Percentiles rank a stretch among this genome's conserved stretches.
Evolutionary conservation across 1,140 invertebrate species (phyloP).

Genomic region (Brachionus calyciflorus): DNA sequence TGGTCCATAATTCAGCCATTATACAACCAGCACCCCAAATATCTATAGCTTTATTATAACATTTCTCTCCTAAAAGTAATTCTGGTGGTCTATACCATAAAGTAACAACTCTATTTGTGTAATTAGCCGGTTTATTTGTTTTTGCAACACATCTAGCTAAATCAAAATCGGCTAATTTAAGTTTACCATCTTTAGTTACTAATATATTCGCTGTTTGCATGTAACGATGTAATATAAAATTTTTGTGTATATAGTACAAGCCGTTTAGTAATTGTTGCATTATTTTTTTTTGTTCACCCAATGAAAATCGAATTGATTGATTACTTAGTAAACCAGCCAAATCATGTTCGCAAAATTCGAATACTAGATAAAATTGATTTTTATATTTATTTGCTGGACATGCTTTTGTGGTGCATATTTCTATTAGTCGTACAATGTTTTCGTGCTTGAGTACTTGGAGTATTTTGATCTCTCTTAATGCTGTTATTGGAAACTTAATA

Average conservation of each 20-base stretch:
- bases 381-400: constrained; percentile 66
- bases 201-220: constrained; percentile 99
- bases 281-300: constrained; percentile 96
- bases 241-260: constrained; percentile 92
- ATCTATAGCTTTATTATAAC: constrained; percentile 88
- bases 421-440: constrained; percentile 93
- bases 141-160: constrained; percentile 77
- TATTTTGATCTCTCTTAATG: constrained; percentile 91
- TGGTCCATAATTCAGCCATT: constrained; percentile 91
- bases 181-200: constrained; percentile 90
- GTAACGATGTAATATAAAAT: constrained; percentile 87
- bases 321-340: constrained; percentile 92
- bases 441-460: constrained; percentile 92
- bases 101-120: constrained; percentile 95
- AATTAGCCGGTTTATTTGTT: constrained; percentile 62
- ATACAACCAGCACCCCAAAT: constrained; percentile 98
- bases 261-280: constrained; percentile 49
- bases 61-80: constrained; percentile 80
- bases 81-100: constrained; percentile 94
- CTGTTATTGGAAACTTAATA: constrained; percentile 99
- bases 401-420: constrained; percentile 88
- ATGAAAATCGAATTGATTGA: constrained; percentile 86
- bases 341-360: constrained; percentile 99
- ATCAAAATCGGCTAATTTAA: constrained; percentile 65
- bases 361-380: constrained; percentile 88